Conservation (phyloP, 37 sponge, comb jelly and placozoan genomes). For the Halisarca cf. caerulea region DNA sequence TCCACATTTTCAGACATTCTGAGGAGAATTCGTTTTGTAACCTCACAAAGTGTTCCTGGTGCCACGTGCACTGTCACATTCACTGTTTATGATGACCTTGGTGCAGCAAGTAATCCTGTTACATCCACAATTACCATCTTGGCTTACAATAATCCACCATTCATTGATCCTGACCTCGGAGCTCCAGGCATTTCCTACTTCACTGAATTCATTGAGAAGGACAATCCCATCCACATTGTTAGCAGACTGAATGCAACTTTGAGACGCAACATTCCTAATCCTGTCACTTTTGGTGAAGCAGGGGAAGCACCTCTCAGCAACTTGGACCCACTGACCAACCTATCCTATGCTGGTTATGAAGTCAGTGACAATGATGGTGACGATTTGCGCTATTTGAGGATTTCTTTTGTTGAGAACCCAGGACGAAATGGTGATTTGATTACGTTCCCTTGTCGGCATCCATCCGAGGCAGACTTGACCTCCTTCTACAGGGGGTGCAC, state of each 20-base stretch:
- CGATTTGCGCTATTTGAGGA: conserved; percentile 53
- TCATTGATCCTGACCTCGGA: conserved; percentile 70
- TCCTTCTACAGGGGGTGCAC: conserved; percentile 21
- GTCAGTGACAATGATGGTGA: conserved; percentile 56
- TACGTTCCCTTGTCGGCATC: conserved; percentile 53
- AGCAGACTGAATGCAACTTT: conserved; percentile 63
- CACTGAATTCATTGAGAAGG: conserved; percentile 43
- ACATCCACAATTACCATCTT: conserved; percentile 32
- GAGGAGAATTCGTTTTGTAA: neutral
- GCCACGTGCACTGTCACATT: conserved; percentile 53
- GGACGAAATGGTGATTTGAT: conserved; percentile 53
- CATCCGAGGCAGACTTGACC: neutral
- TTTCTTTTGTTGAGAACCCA: conserved; percentile 19
- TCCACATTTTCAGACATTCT: conserved; percentile 19
- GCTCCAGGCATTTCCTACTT: conserved; percentile 53
- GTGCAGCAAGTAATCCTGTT: conserved; percentile 24
- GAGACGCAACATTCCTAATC: conserved; percentile 41
- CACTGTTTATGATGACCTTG: conserved; percentile 35
- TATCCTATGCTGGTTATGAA: conserved; percentile 69
- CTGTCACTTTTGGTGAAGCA: conserved; percentile 59
- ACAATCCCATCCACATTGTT: conserved; percentile 55
- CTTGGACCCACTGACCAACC: conserved; percentile 37
- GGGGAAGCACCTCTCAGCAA: conserved; percentile 58
- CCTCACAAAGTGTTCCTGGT: conserved; percentile 6
- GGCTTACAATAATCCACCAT: conserved; percentile 59